These are phyloP conservation scores for Aspidiotus destructor DNA, from an alignment of 2,888 invertebrate genomes.

Conservation along the genomic window DNA sequence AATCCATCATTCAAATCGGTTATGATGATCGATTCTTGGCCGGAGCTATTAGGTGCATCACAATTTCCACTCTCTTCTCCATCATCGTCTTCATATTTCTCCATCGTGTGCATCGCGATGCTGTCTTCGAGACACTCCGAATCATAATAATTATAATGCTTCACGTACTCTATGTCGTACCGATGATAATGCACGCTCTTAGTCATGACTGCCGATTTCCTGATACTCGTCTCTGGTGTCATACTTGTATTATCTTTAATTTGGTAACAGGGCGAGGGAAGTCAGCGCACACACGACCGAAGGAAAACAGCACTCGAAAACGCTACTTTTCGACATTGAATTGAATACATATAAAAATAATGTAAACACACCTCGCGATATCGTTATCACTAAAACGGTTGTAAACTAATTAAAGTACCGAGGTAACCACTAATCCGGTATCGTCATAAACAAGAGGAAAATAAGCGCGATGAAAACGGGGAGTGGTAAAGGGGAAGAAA, in stretches of 20 bases:
- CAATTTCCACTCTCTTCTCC: neutral
- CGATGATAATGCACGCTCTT: conserved; percentile 19
- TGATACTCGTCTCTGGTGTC: neutral
- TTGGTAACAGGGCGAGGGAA: too few species aligned
- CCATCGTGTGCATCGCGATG: conserved; percentile 1
- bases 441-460: neutral
- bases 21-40: neutral
- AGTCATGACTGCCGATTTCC: conserved; percentile 8
- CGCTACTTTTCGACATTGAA: neutral
- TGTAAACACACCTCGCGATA: conserved; percentile 9
- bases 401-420: conserved; percentile 12
- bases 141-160: conserved; percentile 29
- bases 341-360: neutral
- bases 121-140: conserved; percentile 3
- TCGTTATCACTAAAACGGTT: conserved; percentile 10
- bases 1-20: neutral
- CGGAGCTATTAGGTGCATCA: too few species aligned
- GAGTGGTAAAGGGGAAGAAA: neutral
- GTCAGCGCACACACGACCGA: neutral
- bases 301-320: neutral
- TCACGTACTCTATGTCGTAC: conserved; percentile 29
- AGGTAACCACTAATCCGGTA: neutral
- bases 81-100: neutral
- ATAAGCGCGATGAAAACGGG: neutral
- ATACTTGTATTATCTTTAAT: neutral